These are phyloP conservation scores for Lottia gigantea DNA, from an alignment of 2,888 invertebrate genomes.

Conservation along the genomic window DNA sequence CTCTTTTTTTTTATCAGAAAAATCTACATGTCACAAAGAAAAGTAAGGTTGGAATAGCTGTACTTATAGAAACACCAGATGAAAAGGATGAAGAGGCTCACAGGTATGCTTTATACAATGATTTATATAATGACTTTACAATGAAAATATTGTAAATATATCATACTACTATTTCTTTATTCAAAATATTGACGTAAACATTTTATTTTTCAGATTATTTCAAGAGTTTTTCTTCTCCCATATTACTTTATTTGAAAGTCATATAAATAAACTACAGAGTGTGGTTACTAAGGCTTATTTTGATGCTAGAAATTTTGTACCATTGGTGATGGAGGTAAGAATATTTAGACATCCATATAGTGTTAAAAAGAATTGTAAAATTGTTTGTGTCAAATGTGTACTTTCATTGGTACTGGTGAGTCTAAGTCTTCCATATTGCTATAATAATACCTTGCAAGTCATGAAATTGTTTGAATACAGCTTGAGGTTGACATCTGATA, in stretches of 20 bases:
- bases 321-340: slow-evolving; percentile 71
- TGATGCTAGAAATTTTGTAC: slow-evolving; percentile 69
- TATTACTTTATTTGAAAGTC: slow-evolving; percentile 71
- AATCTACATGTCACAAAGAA: slow-evolving; percentile 29
- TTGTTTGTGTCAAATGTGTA: background rate
- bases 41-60: slow-evolving; percentile 77
- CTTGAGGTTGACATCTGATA: no score
- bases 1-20: background rate
- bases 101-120: slow-evolving; percentile 32
- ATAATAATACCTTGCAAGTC: background rate
- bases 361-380: no score
- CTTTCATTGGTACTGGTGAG: no score
- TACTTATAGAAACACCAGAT: slow-evolving; percentile 71
- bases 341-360: no score
- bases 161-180: background rate
- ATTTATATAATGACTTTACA: no score
- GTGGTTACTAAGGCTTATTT: slow-evolving; percentile 77
- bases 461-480: no score
- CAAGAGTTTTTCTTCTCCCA: slow-evolving; percentile 84
- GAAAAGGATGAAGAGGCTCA: slow-evolving; percentile 52
- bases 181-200: background rate
- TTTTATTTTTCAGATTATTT: slow-evolving; percentile 71
- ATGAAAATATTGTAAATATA: background rate
- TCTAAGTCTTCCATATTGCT: background rate
- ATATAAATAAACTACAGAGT: slow-evolving; percentile 72